Percentiles rank a stretch among this genome's conserved stretches.
These are phyloP conservation scores for Lethocerus indicus DNA, from an alignment of 1,140 invertebrate species.

Conservation along the genomic window DNA sequence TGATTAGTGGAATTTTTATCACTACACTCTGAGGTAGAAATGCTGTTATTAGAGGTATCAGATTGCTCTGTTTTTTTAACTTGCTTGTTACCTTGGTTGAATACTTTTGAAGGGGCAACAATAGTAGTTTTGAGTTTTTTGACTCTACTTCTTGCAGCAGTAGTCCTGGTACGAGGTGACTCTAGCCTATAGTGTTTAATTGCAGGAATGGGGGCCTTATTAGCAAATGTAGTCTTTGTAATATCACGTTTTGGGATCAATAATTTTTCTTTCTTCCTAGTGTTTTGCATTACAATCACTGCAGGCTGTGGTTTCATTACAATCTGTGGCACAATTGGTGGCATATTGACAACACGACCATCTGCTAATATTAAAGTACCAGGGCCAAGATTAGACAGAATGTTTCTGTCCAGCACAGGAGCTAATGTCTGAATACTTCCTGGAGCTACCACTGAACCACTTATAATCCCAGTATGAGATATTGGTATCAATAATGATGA, in stretches of 20 bases:
- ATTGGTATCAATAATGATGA: neutral
- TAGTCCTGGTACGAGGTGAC: too few relatives aligned
- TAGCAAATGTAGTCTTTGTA: slow-evolving; percentile 44
- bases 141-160: neutral
- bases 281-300: slow-evolving; percentile 11
- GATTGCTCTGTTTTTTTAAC: too few relatives aligned
- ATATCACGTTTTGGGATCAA: slow-evolving; percentile 20
- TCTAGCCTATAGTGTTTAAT: slow-evolving; percentile 28
- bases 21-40: neutral
- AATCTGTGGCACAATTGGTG: slow-evolving; percentile 10
- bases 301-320: slow-evolving; percentile 11
- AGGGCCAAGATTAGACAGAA: slow-evolving; percentile 10
- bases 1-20: neutral
- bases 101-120: too few relatives aligned
- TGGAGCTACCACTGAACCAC: slow-evolving; percentile 5
- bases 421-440: slow-evolving; percentile 7
- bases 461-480: slow-evolving; percentile 4
- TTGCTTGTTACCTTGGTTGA: too few relatives aligned
- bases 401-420: slow-evolving; percentile 10
- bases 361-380: slow-evolving; percentile 14
- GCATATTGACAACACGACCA: slow-evolving; percentile 14
- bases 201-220: slow-evolving; percentile 52
- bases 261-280: slow-evolving; percentile 4
- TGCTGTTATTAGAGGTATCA: neutral
- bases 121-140: neutral